Percentiles rank a stretch among this genome's conserved stretches.
Conservation (phyloP, 2,888 invertebrate species). For the Andrena bucephala region DNA sequence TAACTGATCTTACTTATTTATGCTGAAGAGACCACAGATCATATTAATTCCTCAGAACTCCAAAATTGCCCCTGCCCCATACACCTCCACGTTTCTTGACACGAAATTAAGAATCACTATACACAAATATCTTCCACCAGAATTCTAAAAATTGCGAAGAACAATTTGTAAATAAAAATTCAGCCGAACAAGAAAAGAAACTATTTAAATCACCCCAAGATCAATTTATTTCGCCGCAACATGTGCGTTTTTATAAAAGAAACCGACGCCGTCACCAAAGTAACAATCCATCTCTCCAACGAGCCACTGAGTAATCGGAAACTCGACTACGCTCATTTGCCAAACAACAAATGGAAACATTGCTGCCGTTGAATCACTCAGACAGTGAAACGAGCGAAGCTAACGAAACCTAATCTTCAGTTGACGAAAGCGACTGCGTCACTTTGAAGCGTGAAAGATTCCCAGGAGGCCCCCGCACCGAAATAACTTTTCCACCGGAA, state of each 20-base stretch:
- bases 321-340: neutral
- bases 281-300: neutral
- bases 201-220: too few species aligned
- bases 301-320: constrained; percentile 9
- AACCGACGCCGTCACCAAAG: neutral
- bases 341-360: neutral
- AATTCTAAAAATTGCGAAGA: too few species aligned
- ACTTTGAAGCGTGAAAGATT: neutral
- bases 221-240: neutral
- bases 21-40: too few species aligned
- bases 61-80: too few species aligned
- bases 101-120: too few species aligned
- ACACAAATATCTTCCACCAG: too few species aligned
- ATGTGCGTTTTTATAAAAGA: neutral
- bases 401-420: neutral
- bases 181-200: too few species aligned
- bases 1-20: too few species aligned
- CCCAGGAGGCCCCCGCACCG: constrained; percentile 13
- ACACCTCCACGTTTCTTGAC: too few species aligned
- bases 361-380: neutral
- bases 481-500: constrained; percentile 66
- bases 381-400: neutral
- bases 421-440: constrained; percentile 8
- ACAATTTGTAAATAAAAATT: too few species aligned
- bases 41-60: too few species aligned